Evolutionary conservation across 1,140 invertebrate species (phyloP).

Genomic region (Araneus ventricosus): DNA sequence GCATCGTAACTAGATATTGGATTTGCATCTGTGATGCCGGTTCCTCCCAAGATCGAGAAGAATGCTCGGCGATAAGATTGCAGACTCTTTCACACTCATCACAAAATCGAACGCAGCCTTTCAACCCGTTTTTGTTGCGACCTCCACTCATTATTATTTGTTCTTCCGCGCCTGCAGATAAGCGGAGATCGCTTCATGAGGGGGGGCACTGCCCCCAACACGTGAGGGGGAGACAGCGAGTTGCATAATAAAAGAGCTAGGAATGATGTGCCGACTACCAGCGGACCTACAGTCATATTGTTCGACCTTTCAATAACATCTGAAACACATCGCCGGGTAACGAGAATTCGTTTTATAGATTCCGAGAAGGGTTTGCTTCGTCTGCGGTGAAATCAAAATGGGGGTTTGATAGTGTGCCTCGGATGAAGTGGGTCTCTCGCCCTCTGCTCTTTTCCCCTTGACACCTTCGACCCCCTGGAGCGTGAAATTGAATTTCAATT

Average conservation of each 20-base stretch:
- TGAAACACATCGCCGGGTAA: constrained; percentile 17
- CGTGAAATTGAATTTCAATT: constrained; percentile 40
- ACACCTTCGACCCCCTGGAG: neutral
- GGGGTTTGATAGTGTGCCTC: neutral
- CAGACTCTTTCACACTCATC: constrained; percentile 61
- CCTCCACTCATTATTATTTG: constrained; percentile 67
- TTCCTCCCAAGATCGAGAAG: constrained; percentile 57
- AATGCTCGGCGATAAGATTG: constrained; percentile 65
- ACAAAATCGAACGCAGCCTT: constrained; percentile 66
- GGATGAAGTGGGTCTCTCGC: neutral
- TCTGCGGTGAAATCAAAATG: constrained; percentile 17
- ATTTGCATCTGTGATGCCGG: constrained; percentile 66
- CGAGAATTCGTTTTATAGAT: constrained; percentile 36
- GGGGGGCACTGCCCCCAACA: neutral
- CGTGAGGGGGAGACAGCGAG: neutral
- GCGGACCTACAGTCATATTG: constrained; percentile 45
- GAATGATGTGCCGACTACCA: neutral
- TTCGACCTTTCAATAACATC: constrained; percentile 66
- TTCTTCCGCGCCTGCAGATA: constrained; percentile 63
- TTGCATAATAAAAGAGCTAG: constrained; percentile 48
- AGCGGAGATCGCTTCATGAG: constrained; percentile 23
- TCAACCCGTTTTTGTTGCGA: constrained; percentile 12
- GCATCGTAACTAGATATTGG: constrained; percentile 66
- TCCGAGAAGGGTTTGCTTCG: neutral
- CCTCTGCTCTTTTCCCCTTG: neutral